phyloP scores from a whole-genome alignment of 2,797 vertebrate genomes.

The Coendou prehensilis region DNA sequence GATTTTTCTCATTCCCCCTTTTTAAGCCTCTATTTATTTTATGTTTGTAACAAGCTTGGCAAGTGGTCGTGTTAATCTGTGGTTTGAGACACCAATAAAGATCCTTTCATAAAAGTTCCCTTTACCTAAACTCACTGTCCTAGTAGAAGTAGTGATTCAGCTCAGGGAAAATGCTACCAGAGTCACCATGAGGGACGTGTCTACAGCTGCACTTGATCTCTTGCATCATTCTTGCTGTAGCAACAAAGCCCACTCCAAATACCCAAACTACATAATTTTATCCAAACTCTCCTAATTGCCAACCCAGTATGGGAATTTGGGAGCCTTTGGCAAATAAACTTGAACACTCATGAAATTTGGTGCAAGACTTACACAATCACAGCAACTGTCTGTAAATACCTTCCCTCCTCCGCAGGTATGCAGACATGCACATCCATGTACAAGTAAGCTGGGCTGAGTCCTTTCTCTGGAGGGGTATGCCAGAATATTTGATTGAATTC shows the following conservation, averaged over 20 bases:
- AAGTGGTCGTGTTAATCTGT: not conserved
- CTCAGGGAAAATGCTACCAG: slow-evolving; percentile 17
- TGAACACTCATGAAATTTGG: slow-evolving; percentile 76
- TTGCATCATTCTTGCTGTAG: slow-evolving; percentile 81
- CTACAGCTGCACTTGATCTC: slow-evolving; percentile 28
- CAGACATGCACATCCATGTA: not conserved
- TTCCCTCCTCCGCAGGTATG: not conserved
- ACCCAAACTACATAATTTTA: slow-evolving; percentile 68
- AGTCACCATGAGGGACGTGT: not conserved
- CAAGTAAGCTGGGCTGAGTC: not conserved
- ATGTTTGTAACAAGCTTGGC: not conserved
- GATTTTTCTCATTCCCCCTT: not conserved
- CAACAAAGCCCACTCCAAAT: slow-evolving; percentile 74
- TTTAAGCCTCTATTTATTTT: slow-evolving; percentile 37
- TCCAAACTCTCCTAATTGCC: slow-evolving; percentile 44
- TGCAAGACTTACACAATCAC: slow-evolving; percentile 69
- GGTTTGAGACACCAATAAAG: not conserved
- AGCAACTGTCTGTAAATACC: slow-evolving; percentile 19
- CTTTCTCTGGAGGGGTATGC: not conserved
- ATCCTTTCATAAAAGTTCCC: slow-evolving; percentile 31
- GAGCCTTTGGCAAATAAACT: slow-evolving; percentile 74
- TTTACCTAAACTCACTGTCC: slow-evolving; percentile 43
- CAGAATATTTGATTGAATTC: not conserved
- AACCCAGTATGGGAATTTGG: slow-evolving; percentile 69
- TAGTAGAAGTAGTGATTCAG: not conserved